Conservation (phyloP, 2,888 invertebrate species). For the Diogma glabrata region DNA sequence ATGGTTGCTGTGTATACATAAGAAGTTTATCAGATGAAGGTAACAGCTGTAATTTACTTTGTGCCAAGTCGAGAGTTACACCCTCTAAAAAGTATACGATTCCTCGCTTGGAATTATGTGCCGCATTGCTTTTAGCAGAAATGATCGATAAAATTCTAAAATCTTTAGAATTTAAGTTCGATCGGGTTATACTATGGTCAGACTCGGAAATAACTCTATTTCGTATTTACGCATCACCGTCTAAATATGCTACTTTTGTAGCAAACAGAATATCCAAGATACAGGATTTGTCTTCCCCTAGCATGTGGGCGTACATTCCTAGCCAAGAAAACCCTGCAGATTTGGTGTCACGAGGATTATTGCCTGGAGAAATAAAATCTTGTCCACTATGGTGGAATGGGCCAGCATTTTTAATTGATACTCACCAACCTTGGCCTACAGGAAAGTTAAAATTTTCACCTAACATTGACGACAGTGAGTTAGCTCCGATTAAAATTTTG, state of each 20-base stretch:
- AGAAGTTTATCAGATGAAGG: neutral
- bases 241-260: no score
- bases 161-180: no score
- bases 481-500: no score
- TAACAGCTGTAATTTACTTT: neutral
- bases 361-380: neutral
- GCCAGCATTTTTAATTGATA: no score
- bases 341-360: neutral
- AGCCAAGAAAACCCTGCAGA: no score
- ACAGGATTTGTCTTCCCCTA: no score
- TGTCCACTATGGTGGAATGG: no score
- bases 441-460: no score
- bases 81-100: neutral
- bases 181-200: neutral
- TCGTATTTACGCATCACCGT: neutral
- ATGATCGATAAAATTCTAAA: neutral
- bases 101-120: neutral
- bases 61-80: neutral
- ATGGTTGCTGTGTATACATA: neutral
- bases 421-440: no score
- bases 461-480: no score
- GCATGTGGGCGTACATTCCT: neutral
- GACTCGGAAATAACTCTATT: neutral
- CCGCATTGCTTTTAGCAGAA: no score
- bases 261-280: no score